Evolutionary conservation across 2,797 vertebrate species (phyloP).

Genomic region (Betta splendens): DNA sequence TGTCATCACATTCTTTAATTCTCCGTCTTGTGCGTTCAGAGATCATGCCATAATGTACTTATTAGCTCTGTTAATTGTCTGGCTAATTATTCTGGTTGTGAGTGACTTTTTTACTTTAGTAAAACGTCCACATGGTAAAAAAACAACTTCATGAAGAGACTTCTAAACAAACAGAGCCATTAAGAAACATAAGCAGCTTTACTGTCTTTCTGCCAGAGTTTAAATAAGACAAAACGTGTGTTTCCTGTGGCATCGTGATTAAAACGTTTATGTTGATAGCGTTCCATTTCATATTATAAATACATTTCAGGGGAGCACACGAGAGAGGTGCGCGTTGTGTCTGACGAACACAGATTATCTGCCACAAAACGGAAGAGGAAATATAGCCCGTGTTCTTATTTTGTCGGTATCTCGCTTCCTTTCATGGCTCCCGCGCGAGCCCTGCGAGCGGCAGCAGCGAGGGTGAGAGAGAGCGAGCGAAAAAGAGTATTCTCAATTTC

Average conservation of each 20-base stretch:
- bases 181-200: slow-evolving; percentile 3
- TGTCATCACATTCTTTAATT: background rate
- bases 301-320: slow-evolving; percentile 42
- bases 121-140: background rate
- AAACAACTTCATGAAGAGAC: background rate
- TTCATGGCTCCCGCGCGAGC: slow-evolving; percentile 76
- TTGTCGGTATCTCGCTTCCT: slow-evolving; percentile 79
- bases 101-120: background rate
- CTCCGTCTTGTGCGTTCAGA: background rate
- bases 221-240: slow-evolving; percentile 50
- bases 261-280: slow-evolving; percentile 26
- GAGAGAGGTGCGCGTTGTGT: slow-evolving; percentile 25
- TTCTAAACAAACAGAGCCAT: slow-evolving; percentile 21
- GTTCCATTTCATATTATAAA: slow-evolving; percentile 53
- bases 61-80: background rate
- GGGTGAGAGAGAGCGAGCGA: slow-evolving; percentile 74
- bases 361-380: slow-evolving; percentile 50
- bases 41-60: background rate
- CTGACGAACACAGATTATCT: slow-evolving; percentile 26
- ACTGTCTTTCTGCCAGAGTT: slow-evolving; percentile 27
- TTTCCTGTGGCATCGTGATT: slow-evolving; percentile 29
- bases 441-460: slow-evolving; percentile 70
- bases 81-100: background rate
- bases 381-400: slow-evolving; percentile 80
- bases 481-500: slow-evolving; percentile 95